Conservation (phyloP, 2,888 invertebrate species). For the Melitaea athalia region DNA sequence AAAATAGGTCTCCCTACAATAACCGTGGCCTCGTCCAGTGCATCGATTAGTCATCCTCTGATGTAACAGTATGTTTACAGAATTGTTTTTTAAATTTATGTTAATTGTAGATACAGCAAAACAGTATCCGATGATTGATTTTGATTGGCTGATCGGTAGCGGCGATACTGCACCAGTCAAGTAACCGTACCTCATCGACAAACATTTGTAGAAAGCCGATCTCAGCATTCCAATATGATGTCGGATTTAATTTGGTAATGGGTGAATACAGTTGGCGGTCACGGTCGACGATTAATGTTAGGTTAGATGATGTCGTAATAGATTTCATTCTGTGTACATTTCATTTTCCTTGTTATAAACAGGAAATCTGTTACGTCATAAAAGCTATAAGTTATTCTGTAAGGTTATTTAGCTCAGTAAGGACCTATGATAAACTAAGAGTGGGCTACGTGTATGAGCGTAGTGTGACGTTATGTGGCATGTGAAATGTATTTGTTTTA, state of each 20-base stretch:
- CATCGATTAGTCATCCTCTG: constrained; percentile 19
- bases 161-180: constrained; percentile 69
- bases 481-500: constrained; percentile 44
- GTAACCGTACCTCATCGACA: constrained; percentile 63
- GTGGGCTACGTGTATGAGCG: constrained; percentile 18
- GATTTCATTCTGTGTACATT: constrained; percentile 12
- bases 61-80: constrained; percentile 32
- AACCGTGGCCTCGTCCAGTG: constrained; percentile 19
- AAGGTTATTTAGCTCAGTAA: neutral
- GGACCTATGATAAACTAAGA: constrained; percentile 5
- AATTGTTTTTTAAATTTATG: constrained; percentile 69
- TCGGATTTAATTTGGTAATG: constrained; percentile 61
- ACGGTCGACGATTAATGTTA: constrained; percentile 46
- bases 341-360: neutral
- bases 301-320: constrained; percentile 26
- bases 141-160: constrained; percentile 81
- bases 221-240: constrained; percentile 50
- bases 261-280: constrained; percentile 48
- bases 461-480: constrained; percentile 15
- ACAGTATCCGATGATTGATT: constrained; percentile 82
- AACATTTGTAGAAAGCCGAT: constrained; percentile 44
- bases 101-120: constrained; percentile 82
- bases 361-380: constrained; percentile 25
- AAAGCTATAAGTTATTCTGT: constrained; percentile 5
- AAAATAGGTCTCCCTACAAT: constrained; percentile 25